These are phyloP conservation scores for Alentia gelatinosa DNA, from an alignment of 2,888 invertebrate species.

Conservation along the genomic window DNA sequence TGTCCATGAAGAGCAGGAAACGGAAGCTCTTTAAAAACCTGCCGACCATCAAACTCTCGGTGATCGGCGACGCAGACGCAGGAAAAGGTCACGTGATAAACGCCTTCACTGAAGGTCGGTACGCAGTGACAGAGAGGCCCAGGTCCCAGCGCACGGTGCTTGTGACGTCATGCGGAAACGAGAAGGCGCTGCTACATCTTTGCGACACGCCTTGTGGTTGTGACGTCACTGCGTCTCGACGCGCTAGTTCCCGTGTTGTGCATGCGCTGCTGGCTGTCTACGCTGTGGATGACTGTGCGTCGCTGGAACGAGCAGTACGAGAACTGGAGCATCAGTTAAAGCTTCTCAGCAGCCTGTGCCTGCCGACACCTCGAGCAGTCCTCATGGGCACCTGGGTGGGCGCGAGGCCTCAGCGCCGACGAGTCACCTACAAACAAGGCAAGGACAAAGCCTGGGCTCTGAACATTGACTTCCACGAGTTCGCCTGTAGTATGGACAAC, in stretches of 20 bases:
- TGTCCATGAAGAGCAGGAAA: background rate
- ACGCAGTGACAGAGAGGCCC: background rate
- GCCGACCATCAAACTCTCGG: background rate
- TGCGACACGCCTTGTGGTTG: background rate
- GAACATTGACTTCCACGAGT: background rate
- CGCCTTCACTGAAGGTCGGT: background rate
- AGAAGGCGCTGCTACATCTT: background rate
- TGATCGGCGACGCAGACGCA: background rate
- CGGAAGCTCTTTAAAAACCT: background rate
- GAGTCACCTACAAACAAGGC: conserved; percentile 26
- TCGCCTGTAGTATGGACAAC: background rate
- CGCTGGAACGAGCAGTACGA: background rate
- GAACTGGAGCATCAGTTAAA: background rate
- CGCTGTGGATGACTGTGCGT: background rate
- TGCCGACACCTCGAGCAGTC: background rate
- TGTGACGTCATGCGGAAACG: background rate
- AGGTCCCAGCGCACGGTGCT: background rate
- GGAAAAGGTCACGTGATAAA: background rate
- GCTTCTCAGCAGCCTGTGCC: background rate
- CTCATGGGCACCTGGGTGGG: conserved; percentile 15
- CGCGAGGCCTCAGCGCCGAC: background rate
- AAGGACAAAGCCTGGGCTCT: background rate
- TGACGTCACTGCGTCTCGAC: background rate
- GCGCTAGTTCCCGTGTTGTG: background rate
- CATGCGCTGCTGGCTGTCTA: conserved; percentile 4